Conservation (phyloP, 2,888 invertebrate species). For the Epistrophella euchroma region DNA sequence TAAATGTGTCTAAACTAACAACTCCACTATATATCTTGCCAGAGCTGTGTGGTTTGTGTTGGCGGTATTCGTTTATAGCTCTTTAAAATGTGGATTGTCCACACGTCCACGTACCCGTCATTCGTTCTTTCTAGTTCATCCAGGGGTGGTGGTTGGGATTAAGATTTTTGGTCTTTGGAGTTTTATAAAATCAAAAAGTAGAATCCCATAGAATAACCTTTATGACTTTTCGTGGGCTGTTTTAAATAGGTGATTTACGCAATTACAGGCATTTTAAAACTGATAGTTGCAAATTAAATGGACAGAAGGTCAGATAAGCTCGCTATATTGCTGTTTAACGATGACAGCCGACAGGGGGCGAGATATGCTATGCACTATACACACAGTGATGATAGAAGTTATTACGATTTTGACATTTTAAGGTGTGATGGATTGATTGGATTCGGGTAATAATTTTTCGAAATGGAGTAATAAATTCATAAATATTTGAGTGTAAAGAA, state of each 20-base stretch:
- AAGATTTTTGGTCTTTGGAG: background rate
- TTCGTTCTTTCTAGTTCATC: background rate
- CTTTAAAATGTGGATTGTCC: slow-evolving; percentile 41
- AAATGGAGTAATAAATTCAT: background rate
- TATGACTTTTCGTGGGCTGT: slow-evolving; percentile 53
- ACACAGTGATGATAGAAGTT: slow-evolving; percentile 36
- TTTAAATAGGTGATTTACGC: slow-evolving; percentile 65
- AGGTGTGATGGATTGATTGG: slow-evolving; percentile 43
- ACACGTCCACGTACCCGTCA: slow-evolving; percentile 5
- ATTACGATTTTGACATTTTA: slow-evolving; percentile 46
- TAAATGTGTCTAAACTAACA: slow-evolving; percentile 73
- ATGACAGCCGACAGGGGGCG: slow-evolving; percentile 37
- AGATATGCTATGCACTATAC: too few relatives aligned
- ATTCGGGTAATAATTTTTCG: background rate
- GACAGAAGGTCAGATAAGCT: slow-evolving; percentile 55
- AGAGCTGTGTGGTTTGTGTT: slow-evolving; percentile 59
- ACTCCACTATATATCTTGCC: slow-evolving; percentile 52
- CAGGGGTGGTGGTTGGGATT: background rate
- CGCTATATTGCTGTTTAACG: slow-evolving; percentile 17
- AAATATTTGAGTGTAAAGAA: background rate
- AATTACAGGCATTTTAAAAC: slow-evolving; percentile 67
- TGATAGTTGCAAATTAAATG: slow-evolving; percentile 67
- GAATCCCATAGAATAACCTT: slow-evolving; percentile 39
- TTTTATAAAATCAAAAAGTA: slow-evolving; percentile 7
- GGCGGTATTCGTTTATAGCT: slow-evolving; percentile 54